Evolutionary conservation across 2,888 invertebrate genomes (phyloP), one percentile per base, ranked within the genome.

Genomic region (Torymus auratus): DNA sequence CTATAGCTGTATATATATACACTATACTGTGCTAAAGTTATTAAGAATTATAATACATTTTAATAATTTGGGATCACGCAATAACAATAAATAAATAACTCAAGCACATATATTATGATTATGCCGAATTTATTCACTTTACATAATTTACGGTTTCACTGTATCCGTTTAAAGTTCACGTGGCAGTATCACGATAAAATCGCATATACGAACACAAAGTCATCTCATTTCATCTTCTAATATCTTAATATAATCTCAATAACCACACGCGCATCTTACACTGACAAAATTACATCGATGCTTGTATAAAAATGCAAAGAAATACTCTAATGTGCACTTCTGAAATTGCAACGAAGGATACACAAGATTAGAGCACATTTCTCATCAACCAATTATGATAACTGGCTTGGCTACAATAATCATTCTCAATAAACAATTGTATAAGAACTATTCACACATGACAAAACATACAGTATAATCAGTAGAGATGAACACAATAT

Each of bases 51-150:
- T 28, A 28, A 28, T 5, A 28, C 7, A 28, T 28, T 20, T 61
- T 61, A 28, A n/a, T 2, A 56, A 7, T 28, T 28, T 28, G 3
- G 28, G 28, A 28, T 2, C 28, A 28, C 17, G 15, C 7, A 58
- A 13, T 17, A 60, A 56, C 13, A 65, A 17, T 55, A 67, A 75
- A 65, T 41, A 14, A 50, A 17, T 17, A 28, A 3, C 14, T 65
- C 3, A 56, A 14, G 3, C 64, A 70, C 53, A 67, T 28, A 28
- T 28, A 28, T 73, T 64, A 74, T 64, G 62, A 69, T 74, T 69
- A 74, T 74, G 56, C n/a, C 62, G 74, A 69, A 79, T 79, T 79
- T 79, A 74, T 79, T 79, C 20, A 69, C 62, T 79, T 79, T 74
- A 78, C 68, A 78, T 64, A 55, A 68, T 69, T 62, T 67, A 64